Conservation (phyloP, 2,888 invertebrate genomes). For the Liopterus haemorrhoidalis region DNA sequence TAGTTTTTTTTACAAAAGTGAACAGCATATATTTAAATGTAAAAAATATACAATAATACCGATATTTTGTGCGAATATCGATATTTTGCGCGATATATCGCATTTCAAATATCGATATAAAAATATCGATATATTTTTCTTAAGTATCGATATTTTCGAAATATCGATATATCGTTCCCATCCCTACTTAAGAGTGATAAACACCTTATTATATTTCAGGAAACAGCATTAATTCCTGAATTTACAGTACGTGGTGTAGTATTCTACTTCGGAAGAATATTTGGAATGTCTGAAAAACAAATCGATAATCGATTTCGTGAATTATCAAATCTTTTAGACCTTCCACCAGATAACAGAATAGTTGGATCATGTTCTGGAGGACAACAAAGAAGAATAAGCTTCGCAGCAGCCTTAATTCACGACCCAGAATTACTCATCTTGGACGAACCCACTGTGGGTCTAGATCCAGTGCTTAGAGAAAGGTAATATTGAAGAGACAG, state of each 20-base stretch:
- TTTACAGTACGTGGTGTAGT: constrained; percentile 79
- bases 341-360: constrained; percentile 61
- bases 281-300: constrained; percentile 62
- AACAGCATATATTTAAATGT: no score
- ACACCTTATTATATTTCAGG: constrained; percentile 46
- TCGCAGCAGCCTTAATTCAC: constrained; percentile 83
- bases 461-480: constrained; percentile 82
- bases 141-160: no score
- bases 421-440: constrained; percentile 82
- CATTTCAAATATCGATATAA: no score
- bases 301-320: constrained; percentile 63
- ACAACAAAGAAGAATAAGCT: constrained; percentile 81
- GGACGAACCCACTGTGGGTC: constrained; percentile 91
- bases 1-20: no score
- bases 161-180: no score
- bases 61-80: no score
- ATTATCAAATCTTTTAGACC: constrained; percentile 65
- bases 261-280: constrained; percentile 80
- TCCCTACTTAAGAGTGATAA: not conserved
- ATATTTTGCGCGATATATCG: no score
- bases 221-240: constrained; percentile 71
- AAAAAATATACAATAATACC: no score
- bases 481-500: constrained; percentile 59
- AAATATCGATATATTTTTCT: no score
- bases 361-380: constrained; percentile 68